These are phyloP conservation scores for Cydia fagiglandana DNA, from an alignment of 1,140 invertebrate genomes.

Conservation along the genomic window DNA sequence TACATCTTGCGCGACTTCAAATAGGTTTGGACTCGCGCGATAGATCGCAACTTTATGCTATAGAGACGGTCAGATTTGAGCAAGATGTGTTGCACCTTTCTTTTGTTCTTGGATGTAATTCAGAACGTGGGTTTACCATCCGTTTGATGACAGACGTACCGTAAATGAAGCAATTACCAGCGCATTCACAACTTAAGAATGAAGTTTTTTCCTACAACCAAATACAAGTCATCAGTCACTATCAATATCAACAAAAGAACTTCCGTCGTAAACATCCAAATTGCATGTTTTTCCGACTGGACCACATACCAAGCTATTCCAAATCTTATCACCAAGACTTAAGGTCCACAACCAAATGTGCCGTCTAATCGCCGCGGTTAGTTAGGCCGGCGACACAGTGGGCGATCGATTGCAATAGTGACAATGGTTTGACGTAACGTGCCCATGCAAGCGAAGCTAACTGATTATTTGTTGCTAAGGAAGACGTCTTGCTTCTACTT, in stretches of 20 bases:
- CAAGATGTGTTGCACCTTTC: no score
- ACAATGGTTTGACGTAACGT: slow-evolving; percentile 27
- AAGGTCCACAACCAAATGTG: background rate
- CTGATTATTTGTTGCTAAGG: background rate
- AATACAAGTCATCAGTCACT: background rate
- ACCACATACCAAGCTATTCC: background rate
- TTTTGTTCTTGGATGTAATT: no score
- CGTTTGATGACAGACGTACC: no score
- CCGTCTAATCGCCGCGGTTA: background rate
- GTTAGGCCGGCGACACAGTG: background rate
- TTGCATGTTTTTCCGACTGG: background rate
- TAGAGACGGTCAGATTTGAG: no score
- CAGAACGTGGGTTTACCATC: no score
- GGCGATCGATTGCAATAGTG: slow-evolving; percentile 13
- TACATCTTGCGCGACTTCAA: no score
- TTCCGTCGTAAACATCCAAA: slow-evolving; percentile 20
- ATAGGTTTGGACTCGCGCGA: no score
- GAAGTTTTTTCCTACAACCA: background rate
- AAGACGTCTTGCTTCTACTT: background rate
- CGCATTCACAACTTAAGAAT: background rate
- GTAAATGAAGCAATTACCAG: background rate
- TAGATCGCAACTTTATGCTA: no score
- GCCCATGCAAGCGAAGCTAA: slow-evolving; percentile 22
- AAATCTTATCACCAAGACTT: background rate
- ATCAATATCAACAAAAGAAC: background rate